Percentiles rank a stretch among this genome's conserved stretches.
These are phyloP conservation scores for Coenonympha glycerion DNA, from an alignment of 2,888 invertebrate species.

Conservation along the genomic window DNA sequence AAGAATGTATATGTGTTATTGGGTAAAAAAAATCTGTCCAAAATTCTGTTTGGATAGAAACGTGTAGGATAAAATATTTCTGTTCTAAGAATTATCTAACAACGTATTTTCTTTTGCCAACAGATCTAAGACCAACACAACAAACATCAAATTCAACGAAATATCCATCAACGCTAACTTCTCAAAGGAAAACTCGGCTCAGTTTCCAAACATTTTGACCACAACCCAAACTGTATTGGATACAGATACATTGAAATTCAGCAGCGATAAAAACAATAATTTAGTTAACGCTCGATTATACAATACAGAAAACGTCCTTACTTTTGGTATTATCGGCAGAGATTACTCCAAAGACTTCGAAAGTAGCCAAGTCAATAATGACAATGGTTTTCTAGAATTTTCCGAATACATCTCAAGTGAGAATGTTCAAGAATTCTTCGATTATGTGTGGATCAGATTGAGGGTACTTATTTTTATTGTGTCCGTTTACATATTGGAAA, in stretches of 20 bases:
- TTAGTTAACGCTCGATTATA: slow-evolving; percentile 38
- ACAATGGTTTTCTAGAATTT: slow-evolving; percentile 31
- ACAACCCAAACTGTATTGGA: slow-evolving; percentile 28
- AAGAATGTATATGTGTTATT: no score
- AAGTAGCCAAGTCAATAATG: slow-evolving; percentile 22
- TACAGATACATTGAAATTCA: slow-evolving; percentile 33
- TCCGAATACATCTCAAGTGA: slow-evolving; percentile 49
- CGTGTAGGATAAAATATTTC: no score
- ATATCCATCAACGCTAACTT: slow-evolving; percentile 48
- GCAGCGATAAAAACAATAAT: slow-evolving; percentile 26
- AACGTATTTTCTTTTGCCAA: not conserved
- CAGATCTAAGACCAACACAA: slow-evolving; percentile 45
- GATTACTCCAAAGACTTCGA: slow-evolving; percentile 43
- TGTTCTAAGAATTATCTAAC: no score
- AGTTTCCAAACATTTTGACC: slow-evolving; percentile 49
- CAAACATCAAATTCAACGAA: slow-evolving; percentile 43
- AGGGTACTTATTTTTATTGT: slow-evolving; percentile 55
- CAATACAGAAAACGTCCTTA: slow-evolving; percentile 34
- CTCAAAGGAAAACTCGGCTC: slow-evolving; percentile 34
- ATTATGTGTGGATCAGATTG: slow-evolving; percentile 63
- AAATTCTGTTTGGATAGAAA: no score
- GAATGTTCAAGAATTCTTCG: slow-evolving; percentile 53
- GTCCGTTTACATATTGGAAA: slow-evolving; percentile 65
- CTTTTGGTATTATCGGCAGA: slow-evolving; percentile 50
- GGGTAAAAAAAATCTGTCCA: no score